Conservation (phyloP, 2,888 invertebrate species). For the Drosophila neutralis region DNA sequence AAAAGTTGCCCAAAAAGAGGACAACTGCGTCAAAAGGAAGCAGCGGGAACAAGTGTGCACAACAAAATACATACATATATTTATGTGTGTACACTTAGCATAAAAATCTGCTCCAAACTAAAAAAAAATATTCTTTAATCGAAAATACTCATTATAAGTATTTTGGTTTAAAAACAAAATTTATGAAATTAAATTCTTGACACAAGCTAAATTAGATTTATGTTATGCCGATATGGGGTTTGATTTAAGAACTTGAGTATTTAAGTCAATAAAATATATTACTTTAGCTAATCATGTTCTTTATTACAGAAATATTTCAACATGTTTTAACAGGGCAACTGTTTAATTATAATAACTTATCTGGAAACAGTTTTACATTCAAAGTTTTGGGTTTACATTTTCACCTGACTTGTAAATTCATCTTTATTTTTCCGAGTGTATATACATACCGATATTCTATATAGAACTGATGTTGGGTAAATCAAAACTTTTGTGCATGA, state of each 20-base stretch:
- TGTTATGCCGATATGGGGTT: background rate
- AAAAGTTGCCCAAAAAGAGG: conserved; percentile 50
- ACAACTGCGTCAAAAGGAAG: conserved; percentile 63
- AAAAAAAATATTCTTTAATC: background rate
- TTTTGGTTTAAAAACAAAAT: background rate
- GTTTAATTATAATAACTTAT: background rate
- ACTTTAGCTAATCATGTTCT: background rate
- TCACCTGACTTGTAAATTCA: background rate
- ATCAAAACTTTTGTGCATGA: conserved; percentile 77
- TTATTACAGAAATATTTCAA: background rate
- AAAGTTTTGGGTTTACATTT: background rate
- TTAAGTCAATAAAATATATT: background rate
- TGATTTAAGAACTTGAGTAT: background rate
- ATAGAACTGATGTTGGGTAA: conserved; percentile 54
- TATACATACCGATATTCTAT: conserved; percentile 4
- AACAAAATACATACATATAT: conserved; percentile 20
- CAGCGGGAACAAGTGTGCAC: conserved; percentile 33
- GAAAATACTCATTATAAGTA: background rate
- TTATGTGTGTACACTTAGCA: conserved; percentile 5
- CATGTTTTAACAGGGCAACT: background rate
- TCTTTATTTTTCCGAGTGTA: background rate
- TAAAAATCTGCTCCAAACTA: background rate
- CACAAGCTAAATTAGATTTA: background rate
- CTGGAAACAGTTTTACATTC: background rate
- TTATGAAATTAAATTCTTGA: background rate